These are phyloP conservation scores for Melinaea marsaeus DNA, from an alignment of 2,888 invertebrate species.

Conservation along the genomic window DNA sequence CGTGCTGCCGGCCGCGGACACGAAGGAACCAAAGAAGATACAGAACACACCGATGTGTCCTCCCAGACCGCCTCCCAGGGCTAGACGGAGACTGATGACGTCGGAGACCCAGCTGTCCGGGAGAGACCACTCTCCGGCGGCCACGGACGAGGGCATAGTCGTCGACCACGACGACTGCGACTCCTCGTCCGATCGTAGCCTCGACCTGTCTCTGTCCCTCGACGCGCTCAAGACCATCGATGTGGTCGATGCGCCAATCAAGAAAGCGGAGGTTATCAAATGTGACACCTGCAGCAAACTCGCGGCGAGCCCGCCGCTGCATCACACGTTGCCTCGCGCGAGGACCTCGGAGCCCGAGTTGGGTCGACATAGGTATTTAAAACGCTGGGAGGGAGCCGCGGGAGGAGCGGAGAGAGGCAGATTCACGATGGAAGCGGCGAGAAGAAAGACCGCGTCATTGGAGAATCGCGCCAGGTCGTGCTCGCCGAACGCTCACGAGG, in stretches of 20 bases:
- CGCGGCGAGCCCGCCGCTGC: constrained; percentile 49
- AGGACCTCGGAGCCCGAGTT: constrained; percentile 61
- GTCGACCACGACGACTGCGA: constrained; percentile 76
- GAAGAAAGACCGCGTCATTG: constrained; percentile 63
- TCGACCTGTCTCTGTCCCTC: constrained; percentile 72
- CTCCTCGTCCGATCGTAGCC: constrained; percentile 77
- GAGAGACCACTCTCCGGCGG: constrained; percentile 70
- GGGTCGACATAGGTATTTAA: constrained; percentile 65
- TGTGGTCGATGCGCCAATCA: constrained; percentile 62
- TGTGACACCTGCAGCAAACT: constrained; percentile 72
- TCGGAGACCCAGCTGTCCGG: constrained; percentile 62
- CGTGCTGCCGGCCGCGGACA: constrained; percentile 80
- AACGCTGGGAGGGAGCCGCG: constrained; percentile 68
- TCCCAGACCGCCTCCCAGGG: constrained; percentile 68
- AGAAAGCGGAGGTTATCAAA: constrained; percentile 67
- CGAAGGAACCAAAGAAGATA: constrained; percentile 64
- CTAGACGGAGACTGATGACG: constrained; percentile 63
- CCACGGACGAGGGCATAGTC: constrained; percentile 75
- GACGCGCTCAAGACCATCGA: constrained; percentile 71
- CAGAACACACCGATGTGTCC: constrained; percentile 59
- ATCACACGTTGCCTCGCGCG: constrained; percentile 69
- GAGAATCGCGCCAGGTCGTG: constrained; percentile 69
- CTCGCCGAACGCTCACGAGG: constrained; percentile 69
- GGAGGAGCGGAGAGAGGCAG: constrained; percentile 66
- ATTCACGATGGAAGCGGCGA: constrained; percentile 63